phyloP scores from a whole-genome alignment of 1,140 invertebrate species.

The Caenorhabditis latens region DNA sequence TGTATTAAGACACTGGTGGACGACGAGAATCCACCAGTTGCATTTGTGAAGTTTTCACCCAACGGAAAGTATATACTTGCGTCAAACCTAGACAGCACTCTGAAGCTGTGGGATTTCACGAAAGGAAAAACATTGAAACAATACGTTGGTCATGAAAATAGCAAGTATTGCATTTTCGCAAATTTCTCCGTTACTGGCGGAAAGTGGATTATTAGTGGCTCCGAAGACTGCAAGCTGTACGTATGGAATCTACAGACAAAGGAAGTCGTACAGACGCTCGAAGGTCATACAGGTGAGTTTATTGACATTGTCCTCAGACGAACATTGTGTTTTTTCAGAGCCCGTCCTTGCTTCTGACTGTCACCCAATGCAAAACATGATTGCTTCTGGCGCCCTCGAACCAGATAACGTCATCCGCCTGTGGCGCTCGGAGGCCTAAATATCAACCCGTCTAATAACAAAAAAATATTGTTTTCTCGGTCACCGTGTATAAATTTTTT shows the following conservation, averaged over 20 bases:
- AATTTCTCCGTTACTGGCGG: slow-evolving; percentile 99
- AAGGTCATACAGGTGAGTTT: slow-evolving; percentile 88
- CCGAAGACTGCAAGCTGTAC: slow-evolving; percentile 99
- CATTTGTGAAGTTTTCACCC: slow-evolving; percentile 99
- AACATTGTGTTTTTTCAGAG: slow-evolving; percentile 82
- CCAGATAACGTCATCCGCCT: slow-evolving; percentile 99
- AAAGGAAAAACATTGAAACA: slow-evolving; percentile 94
- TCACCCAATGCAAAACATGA: slow-evolving; percentile 98
- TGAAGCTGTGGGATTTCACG: slow-evolving; percentile 99
- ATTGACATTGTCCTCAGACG: slow-evolving; percentile 25
- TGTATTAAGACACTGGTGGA: slow-evolving; percentile 97
- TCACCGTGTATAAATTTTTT: slow-evolving; percentile 2
- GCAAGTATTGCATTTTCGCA: slow-evolving; percentile 99
- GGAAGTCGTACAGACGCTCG: slow-evolving; percentile 97
- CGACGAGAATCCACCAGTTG: slow-evolving; percentile 96
- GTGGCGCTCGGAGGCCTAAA: slow-evolving; percentile 96
- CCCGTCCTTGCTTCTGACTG: slow-evolving; percentile 97
- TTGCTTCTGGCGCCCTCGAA: slow-evolving; percentile 96
- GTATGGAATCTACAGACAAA: slow-evolving; percentile 99
- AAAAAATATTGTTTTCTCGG: not conserved
- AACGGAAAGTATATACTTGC: slow-evolving; percentile 99
- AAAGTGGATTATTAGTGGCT: slow-evolving; percentile 99
- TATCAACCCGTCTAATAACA: not conserved
- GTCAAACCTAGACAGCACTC: slow-evolving; percentile 94
- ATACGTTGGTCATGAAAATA: slow-evolving; percentile 97